Base-by-base conservation (phyloP, 2,797 vertebrate species). In the Anniella stebbinsi region DNA sequence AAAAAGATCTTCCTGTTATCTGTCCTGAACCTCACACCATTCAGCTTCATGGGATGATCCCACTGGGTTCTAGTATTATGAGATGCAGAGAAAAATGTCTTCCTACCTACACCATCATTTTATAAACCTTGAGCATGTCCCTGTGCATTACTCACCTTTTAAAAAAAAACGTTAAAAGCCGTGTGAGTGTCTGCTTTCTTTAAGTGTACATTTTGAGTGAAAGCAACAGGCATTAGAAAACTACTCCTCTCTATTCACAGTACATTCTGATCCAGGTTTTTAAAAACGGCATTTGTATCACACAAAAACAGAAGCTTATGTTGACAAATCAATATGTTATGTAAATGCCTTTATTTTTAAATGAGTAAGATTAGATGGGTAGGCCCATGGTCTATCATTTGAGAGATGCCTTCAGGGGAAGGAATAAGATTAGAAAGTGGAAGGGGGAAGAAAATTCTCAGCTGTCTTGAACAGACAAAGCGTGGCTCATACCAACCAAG, bases 291-390 rank as follows among this genome's bases (percentile, higher is more conserved):
- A 60, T 33, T 48, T 70, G 48, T 23, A 38, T 54, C 30, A 36
- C 21, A 8, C 69, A 73, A 41, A 15, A 51, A 84, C 30, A 70
- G 69, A 57, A 72, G 69, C 23, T 70, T 84, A 72, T 72, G 72
- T 54, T 57, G 84, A 86, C 45, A 86, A 86, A 57, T 73, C 67
- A 72, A 54, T 84, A 67, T 23, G 83, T 57, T 72, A 69, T 70
- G 66, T 70, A 84, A 84, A 84, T 25, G 30, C 6, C 2, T 48
- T 8, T 48, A 41, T 83, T 85, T 48, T 84, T 45, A 45, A 48
- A 33, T 15, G n/a, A 23, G 54, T 21, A 83, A 38, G 38, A 57
- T 9, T 23, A n/a, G 66, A 63, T 18, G 60, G 78, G 78, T 51
- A 41, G 78, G 51, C 38, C 51, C 54, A 25, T 60, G n/a, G 80